A percentile compares a stretch with the other conserved stretches of the same genome.
Conservation (phyloP, 2,113 vertebrate species). For the Syngnathus typhle region DNA sequence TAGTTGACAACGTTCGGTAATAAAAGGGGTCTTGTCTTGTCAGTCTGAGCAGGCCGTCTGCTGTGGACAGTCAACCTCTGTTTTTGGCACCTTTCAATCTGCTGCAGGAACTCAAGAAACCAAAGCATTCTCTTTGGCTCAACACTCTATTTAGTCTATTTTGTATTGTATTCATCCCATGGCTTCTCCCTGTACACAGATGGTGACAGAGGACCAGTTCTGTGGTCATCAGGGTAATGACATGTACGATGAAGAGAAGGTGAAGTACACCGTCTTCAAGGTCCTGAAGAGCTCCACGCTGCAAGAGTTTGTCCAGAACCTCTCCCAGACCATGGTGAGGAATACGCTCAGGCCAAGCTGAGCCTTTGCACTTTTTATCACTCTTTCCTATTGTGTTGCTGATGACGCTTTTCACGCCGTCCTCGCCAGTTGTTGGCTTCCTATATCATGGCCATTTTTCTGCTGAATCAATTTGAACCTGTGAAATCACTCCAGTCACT, state of each 20-base stretch:
- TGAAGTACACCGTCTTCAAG: constrained; percentile 98
- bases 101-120: neutral
- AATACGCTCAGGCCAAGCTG: neutral
- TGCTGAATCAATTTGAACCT: neutral
- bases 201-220: constrained; percentile 98
- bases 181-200: constrained; percentile 62
- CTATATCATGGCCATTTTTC: no score
- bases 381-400: neutral
- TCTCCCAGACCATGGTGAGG: constrained; percentile 98
- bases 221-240: constrained; percentile 99
- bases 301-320: constrained; percentile 95
- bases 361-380: neutral
- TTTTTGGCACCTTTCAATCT: neutral
- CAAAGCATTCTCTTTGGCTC: neutral
- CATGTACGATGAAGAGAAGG: constrained; percentile 99
- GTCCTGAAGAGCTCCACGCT: constrained; percentile 96
- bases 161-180: neutral
- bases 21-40: neutral
- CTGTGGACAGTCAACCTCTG: no score
- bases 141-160: neutral
- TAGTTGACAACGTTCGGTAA: neutral
- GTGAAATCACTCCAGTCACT: neutral
- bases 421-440: no score
- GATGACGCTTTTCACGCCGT: neutral
- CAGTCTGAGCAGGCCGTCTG: neutral